Conservation (phyloP, 2,113 vertebrate genomes). For the Rhinopithecus roxellana region DNA sequence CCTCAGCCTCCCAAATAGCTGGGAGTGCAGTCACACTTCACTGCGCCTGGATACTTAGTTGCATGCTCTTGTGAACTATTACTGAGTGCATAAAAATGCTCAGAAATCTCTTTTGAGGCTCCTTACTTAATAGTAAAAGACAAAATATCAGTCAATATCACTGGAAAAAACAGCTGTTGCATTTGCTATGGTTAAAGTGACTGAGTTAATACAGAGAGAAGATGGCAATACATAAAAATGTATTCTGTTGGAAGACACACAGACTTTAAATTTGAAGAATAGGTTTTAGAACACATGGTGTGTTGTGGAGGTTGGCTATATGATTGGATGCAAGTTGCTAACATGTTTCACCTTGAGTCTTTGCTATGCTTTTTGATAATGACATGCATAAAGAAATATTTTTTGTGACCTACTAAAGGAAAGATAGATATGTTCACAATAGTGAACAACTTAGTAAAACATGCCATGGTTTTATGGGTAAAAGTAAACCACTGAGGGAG, state of each 20-base stretch:
- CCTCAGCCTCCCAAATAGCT: no score
- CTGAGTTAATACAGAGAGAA: background rate
- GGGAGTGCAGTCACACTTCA: no score
- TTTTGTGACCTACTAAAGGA: background rate
- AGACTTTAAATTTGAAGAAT: background rate
- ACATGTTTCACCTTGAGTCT: background rate
- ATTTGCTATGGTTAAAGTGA: background rate
- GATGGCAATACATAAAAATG: background rate
- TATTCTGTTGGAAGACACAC: background rate
- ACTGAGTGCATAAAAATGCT: background rate
- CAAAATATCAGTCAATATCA: background rate
- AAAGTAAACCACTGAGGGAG: background rate
- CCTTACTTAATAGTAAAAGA: background rate
- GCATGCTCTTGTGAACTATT: background rate
- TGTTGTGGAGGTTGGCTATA: background rate
- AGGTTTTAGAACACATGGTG: background rate
- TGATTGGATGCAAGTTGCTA: background rate
- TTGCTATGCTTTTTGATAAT: slow-evolving; percentile 12
- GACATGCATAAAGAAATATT: background rate
- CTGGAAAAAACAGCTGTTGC: background rate
- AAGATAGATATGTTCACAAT: background rate
- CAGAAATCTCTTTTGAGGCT: background rate
- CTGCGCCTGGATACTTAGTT: background rate
- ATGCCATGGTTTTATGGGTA: background rate
- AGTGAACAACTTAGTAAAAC: background rate